Percentiles rank a stretch among this genome's conserved stretches.
These are phyloP conservation scores for Caerostris extrusa DNA, from an alignment of 1,140 invertebrate genomes.

Conservation along the genomic window DNA sequence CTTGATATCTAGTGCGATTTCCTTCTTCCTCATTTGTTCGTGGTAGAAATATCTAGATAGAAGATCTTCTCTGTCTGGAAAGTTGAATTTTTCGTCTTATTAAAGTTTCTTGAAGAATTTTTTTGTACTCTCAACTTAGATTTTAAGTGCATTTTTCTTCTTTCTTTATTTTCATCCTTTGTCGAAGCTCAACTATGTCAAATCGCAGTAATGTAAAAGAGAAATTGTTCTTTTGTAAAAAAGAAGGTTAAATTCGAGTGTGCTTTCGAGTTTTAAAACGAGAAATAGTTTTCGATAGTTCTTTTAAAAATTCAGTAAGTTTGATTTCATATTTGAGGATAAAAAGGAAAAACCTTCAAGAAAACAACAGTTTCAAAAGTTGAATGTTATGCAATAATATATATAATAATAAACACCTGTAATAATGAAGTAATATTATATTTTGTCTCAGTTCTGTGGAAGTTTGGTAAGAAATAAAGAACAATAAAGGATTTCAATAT, in stretches of 20 bases:
- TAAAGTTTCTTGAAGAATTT: conserved; percentile 4
- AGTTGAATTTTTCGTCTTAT: conserved; percentile 44
- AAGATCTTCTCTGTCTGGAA: background rate
- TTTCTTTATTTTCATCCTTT: background rate
- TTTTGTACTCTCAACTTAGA: background rate
- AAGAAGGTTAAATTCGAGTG: too few species aligned
- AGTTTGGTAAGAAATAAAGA: too few species aligned
- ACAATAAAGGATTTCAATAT: too few species aligned
- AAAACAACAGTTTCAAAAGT: too few species aligned
- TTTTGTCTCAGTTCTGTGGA: too few species aligned
- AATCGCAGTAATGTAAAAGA: conserved; percentile 38
- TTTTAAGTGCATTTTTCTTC: conserved; percentile 39
- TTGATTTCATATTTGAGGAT: background rate
- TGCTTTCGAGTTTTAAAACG: background rate
- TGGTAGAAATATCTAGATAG: conserved; percentile 2
- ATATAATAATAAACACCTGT: too few species aligned
- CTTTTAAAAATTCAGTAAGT: background rate
- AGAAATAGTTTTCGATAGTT: conserved; percentile 2
- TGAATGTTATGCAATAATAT: too few species aligned
- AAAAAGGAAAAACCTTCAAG: background rate
- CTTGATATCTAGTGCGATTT: background rate
- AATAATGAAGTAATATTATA: too few species aligned
- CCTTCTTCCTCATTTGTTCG: background rate
- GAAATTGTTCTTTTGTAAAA: background rate
- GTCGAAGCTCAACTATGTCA: conserved; percentile 29